Evolutionary conservation across 2,888 invertebrate genomes (phyloP), one percentile per base, ranked within the genome.

Genomic region (Bombylius major): DNA sequence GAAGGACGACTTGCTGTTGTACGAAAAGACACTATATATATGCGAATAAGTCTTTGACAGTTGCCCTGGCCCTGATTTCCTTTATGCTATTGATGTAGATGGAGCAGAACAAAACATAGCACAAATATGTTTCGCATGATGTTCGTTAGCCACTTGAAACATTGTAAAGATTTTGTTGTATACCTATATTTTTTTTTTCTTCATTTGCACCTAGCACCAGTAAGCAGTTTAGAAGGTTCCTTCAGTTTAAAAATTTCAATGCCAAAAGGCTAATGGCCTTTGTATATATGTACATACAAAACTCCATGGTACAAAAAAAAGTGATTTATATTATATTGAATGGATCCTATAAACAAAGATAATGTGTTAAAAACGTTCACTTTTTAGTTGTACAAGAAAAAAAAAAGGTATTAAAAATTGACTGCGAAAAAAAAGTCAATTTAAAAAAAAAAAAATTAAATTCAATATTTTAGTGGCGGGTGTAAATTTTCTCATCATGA

Each of bases 231-330:
- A 42, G 4, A 11, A 42, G 11, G 50, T n/a, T 50, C 42, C 34
- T 31, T 23, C 50, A 42, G 13, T 11, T 36, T 31, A 39, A n/a
- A 33, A n/a, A 34, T 36, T 14, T 56, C 56, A 56, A 56, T 56
- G 56, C 56, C 56, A 56, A 52, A 56, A 56, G 56, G 56, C 56
- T 44, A 56, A 45, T 56, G 53, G 53, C 56, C 56, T 45, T 50
- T 14, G 32, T 45, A 46, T 50, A 44, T 1, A 7, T 14, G 32
- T 45, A 46, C 45, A 44, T 1, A 7, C 8, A 11, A 42, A 42
- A 42, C 8, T 42, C 39, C 39, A 42, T 11, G 4, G 5, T 42
- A 11, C 1, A 11, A 36, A 23, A 23, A 42, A 42, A 42, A 42
- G 39, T 42, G 39, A 42, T 42, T 42, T 42, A 42, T 42, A 42